A percentile compares a stretch with the other conserved stretches of the same genome.
Evolutionary conservation across 2,113 vertebrate genomes (phyloP).

Genomic region (Hepsetus odoe): DNA sequence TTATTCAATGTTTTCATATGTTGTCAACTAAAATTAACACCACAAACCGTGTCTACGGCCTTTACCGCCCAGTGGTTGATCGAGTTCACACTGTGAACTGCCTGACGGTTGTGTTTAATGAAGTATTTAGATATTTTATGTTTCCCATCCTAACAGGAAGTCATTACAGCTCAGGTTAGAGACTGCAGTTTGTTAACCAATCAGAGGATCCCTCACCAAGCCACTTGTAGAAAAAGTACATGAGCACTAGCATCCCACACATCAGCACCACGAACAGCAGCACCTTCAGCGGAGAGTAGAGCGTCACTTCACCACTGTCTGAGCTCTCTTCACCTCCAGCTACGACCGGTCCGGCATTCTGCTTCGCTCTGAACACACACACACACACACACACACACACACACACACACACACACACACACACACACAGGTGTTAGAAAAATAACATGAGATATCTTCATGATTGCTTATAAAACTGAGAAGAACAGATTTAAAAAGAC

Average conservation of each 20-base stretch:
- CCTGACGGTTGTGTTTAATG: too few species aligned
- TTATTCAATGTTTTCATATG: too few species aligned
- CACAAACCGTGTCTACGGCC: too few species aligned
- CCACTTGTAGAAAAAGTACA: conserved; percentile 93
- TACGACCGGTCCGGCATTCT: conserved; percentile 59
- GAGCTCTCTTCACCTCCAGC: conserved; percentile 58
- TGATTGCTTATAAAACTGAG: too few species aligned
- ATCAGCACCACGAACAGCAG: conserved; percentile 87
- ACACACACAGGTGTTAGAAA: neutral
- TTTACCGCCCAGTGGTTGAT: too few species aligned
- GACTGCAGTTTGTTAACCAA: neutral
- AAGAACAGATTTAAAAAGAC: too few species aligned
- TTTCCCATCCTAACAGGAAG: too few species aligned
- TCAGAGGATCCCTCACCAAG: conserved; percentile 80
- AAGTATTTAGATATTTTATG: too few species aligned
- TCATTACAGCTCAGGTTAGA: too few species aligned
- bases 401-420: neutral
- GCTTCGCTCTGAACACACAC: conserved; percentile 74
- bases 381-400: conserved; percentile 12
- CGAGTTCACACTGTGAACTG: too few species aligned
- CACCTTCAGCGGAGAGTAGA: conserved; percentile 87
- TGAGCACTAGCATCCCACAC: conserved; percentile 89
- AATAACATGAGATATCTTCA: neutral
- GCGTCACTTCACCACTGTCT: conserved; percentile 63
- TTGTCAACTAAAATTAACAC: too few species aligned